Conservation (phyloP, 2,888 invertebrate species). For the Strigamia transsilvanica region DNA sequence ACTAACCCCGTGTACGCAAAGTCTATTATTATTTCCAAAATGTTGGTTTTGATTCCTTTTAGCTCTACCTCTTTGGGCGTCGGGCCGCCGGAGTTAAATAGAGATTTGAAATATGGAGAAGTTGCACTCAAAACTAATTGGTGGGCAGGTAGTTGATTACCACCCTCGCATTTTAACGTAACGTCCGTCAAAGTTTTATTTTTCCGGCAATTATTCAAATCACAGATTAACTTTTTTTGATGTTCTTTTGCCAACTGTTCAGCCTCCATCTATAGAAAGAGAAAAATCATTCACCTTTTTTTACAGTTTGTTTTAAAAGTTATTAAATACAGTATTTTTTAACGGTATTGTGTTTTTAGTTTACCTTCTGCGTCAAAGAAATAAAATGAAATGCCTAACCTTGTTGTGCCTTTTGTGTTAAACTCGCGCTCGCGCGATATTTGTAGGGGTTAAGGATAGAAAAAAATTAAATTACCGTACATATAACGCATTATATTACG, state of each 20-base stretch:
- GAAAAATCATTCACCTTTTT: background rate
- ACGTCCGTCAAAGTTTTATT: background rate
- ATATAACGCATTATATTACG: too few relatives aligned
- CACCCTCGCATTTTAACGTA: background rate
- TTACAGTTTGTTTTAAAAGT: too few relatives aligned
- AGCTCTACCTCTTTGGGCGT: background rate
- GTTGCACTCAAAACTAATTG: background rate
- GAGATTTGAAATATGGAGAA: conserved; percentile 24
- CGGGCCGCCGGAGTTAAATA: background rate
- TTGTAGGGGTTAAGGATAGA: too few relatives aligned
- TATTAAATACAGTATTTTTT: too few relatives aligned
- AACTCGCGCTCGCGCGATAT: too few relatives aligned
- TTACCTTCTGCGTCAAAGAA: too few relatives aligned
- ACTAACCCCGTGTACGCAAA: conserved; percentile 1
- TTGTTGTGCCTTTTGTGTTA: too few relatives aligned
- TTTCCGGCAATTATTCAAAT: background rate
- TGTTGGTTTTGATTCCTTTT: background rate
- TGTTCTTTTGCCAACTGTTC: conserved; percentile 18
- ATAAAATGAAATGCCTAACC: too few relatives aligned
- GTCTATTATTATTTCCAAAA: background rate
- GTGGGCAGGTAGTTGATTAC: background rate
- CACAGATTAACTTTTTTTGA: background rate
- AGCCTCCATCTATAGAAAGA: background rate
- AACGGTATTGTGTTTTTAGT: too few relatives aligned
- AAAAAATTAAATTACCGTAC: too few relatives aligned